Percentiles rank a stretch among this genome's conserved stretches.
phyloP scores from a whole-genome alignment of 2,888 invertebrate species.

The Anticlea derivata region DNA sequence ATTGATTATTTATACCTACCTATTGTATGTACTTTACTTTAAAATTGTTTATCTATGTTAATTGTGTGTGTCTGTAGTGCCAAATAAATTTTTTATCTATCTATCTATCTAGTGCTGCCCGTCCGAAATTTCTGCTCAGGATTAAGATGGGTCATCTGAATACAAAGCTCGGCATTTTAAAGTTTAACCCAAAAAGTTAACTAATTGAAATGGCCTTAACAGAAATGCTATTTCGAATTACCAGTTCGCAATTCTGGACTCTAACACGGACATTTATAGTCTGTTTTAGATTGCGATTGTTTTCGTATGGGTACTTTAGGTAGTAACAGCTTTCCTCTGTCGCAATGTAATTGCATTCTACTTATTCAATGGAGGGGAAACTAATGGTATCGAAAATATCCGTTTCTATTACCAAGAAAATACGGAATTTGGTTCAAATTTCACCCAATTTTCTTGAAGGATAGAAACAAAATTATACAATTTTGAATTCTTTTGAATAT shows the following conservation, averaged over 20 bases:
- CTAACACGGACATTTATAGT: background rate
- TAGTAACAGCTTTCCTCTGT: constrained; percentile 19
- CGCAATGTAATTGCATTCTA: constrained; percentile 29
- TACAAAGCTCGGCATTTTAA: background rate
- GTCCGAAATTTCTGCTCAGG: no score
- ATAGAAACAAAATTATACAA: no score
- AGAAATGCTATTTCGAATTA: background rate
- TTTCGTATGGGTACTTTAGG: constrained; percentile 17
- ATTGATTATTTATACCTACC: no score
- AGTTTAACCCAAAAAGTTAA: background rate
- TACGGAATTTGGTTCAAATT: background rate
- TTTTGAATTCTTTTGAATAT: no score
- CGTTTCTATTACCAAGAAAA: background rate
- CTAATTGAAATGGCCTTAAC: constrained; percentile 2
- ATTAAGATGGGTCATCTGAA: background rate
- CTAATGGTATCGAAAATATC: constrained; percentile 18
- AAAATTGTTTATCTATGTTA: no score
- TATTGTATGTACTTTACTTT: no score
- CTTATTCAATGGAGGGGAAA: constrained; percentile 30
- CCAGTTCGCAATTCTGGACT: background rate
- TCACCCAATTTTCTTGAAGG: background rate
- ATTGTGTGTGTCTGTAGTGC: no score
- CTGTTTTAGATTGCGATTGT: constrained; percentile 23
- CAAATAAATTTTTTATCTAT: no score
- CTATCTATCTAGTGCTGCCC: no score